Percentiles rank a stretch among this genome's conserved stretches.
Evolutionary conservation across 2,113 vertebrate species (phyloP).

Genomic region (Oncorhynchus masou): DNA sequence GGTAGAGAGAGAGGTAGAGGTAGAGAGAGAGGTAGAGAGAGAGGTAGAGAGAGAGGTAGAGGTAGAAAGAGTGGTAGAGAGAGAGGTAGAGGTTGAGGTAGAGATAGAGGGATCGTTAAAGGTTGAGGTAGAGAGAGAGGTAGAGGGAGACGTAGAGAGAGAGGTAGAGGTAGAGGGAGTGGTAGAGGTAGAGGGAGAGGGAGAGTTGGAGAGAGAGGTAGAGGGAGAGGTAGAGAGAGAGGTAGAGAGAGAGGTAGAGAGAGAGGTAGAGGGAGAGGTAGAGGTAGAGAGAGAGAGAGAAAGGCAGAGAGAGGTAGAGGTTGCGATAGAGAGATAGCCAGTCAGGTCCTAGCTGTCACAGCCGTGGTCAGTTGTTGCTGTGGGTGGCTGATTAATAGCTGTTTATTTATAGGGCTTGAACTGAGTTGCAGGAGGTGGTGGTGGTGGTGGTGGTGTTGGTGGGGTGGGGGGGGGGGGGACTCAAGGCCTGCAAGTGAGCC

Average conservation of each 20-base stretch:
- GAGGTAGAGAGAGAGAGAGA: conserved; percentile 28
- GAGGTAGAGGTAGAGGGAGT: conserved; percentile 18
- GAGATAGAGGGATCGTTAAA: no score
- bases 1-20: neutral
- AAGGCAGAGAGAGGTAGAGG: conserved; percentile 21
- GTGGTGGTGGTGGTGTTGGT: conserved; percentile 35
- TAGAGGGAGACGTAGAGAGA: neutral
- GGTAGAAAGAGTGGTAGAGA: conserved; percentile 21
- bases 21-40: neutral
- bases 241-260: neutral
- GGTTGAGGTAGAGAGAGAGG: neutral
- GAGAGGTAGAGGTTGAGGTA: conserved; percentile 42
- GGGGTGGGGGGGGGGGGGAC: conserved; percentile 43
- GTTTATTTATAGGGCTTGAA: conserved; percentile 84
- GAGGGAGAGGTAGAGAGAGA: neutral
- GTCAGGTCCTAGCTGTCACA: conserved; percentile 70
- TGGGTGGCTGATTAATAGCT: conserved; percentile 78
- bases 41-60: neutral
- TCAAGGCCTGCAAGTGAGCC: conserved; percentile 70
- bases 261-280: neutral
- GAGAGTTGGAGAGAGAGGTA: conserved; percentile 30
- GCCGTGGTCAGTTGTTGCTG: conserved; percentile 67
- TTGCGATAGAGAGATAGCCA: conserved; percentile 60
- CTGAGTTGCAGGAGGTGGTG: conserved; percentile 41
- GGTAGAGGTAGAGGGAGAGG: neutral